Conservation (phyloP, 2,888 invertebrate species). For the Agonopterix subpropinquella region DNA sequence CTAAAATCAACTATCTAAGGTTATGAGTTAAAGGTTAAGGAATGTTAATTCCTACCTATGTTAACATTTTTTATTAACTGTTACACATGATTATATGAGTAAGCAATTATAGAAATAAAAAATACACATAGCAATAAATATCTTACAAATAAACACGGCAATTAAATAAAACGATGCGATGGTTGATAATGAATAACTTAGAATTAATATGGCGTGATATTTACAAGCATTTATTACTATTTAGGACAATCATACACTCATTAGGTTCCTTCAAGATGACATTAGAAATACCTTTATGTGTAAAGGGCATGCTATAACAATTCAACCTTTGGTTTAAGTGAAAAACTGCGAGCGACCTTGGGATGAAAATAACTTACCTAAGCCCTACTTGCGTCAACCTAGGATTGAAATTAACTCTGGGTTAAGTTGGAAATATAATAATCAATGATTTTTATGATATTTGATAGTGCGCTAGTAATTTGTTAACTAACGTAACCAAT, state of each 20-base stretch:
- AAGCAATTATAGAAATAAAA: background rate
- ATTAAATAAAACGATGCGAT: too few species aligned
- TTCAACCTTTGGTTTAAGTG: constrained; percentile 3
- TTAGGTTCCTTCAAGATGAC: constrained; percentile 39
- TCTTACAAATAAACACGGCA: too few species aligned
- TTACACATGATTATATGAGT: background rate
- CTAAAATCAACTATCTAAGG: background rate
- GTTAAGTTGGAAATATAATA: too few species aligned
- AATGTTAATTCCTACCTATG: background rate
- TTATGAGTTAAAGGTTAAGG: background rate
- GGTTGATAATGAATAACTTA: too few species aligned
- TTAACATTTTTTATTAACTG: background rate
- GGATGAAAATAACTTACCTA: background rate
- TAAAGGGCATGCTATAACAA: constrained; percentile 44
- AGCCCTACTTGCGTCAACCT: too few species aligned
- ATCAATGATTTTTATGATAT: too few species aligned
- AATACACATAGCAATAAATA: too few species aligned
- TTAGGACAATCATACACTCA: constrained; percentile 43
- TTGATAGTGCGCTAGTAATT: too few species aligned
- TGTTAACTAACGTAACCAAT: too few species aligned
- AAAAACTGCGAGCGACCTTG: background rate
- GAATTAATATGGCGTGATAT: background rate
- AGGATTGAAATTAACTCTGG: too few species aligned
- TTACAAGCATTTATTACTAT: constrained; percentile 28
- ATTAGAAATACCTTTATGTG: constrained; percentile 47